Percentiles rank a stretch among this genome's conserved stretches.
phyloP scores from a whole-genome alignment of 2,888 invertebrate genomes.

The Melanotus villosus region DNA sequence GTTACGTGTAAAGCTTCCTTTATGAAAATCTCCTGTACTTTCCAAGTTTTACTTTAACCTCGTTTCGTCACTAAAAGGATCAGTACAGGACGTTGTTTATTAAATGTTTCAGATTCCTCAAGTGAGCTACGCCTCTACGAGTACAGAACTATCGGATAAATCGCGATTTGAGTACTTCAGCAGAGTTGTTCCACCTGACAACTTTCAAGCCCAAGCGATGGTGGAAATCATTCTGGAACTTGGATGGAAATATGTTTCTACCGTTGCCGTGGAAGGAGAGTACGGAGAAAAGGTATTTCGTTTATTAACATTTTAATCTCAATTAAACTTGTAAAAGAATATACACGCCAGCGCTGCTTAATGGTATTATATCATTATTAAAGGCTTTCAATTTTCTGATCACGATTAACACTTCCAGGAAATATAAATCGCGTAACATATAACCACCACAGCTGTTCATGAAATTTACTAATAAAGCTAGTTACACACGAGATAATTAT shows the following conservation, averaged over 20 bases:
- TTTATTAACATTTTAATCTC: not conserved
- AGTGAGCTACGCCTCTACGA: constrained; percentile 81
- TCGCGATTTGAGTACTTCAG: constrained; percentile 80
- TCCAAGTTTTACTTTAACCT: not conserved
- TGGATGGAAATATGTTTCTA: constrained; percentile 84
- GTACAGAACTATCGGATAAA: constrained; percentile 79
- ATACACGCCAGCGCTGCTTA: too few relatives aligned
- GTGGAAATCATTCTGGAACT: constrained; percentile 77
- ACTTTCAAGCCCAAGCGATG: constrained; percentile 79
- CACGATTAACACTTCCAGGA: too few relatives aligned
- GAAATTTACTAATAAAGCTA: too few relatives aligned
- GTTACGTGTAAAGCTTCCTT: not conserved
- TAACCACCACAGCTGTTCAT: too few relatives aligned
- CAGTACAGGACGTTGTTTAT: constrained; percentile 6
- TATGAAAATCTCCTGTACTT: not conserved
- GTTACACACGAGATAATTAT: too few relatives aligned
- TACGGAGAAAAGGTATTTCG: constrained; percentile 78
- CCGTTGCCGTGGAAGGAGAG: constrained; percentile 83
- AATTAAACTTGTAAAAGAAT: not conserved
- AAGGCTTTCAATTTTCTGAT: too few relatives aligned
- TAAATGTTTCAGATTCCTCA: constrained; percentile 73
- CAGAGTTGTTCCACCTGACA: constrained; percentile 80
- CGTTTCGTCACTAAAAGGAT: not conserved
- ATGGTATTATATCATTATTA: too few relatives aligned
- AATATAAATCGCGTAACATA: too few relatives aligned